phyloP scores from a whole-genome alignment of 2,113 vertebrate species.

The Spheniscus mendiculus region DNA sequence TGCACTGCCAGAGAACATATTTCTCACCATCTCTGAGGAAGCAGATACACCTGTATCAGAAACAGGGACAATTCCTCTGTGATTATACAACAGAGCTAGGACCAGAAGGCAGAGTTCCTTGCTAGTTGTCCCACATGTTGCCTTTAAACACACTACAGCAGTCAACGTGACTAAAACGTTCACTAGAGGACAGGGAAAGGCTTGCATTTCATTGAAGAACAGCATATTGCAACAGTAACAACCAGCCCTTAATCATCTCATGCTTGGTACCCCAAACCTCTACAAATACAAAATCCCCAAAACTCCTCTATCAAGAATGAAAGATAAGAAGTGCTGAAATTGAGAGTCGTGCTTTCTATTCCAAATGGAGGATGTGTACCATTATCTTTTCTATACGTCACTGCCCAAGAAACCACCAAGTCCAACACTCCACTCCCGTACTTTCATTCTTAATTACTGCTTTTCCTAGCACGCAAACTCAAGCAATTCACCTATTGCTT shows the following conservation, averaged over 20 bases:
- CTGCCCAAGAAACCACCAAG: not conserved
- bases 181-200: not conserved
- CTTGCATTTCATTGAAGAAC: not conserved
- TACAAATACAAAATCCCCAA: not conserved
- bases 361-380: not conserved
- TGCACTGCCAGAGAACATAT: rapidly evolving
- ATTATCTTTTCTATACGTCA: not conserved
- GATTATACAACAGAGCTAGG: not conserved
- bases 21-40: not conserved
- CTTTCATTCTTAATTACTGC: not conserved
- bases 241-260: not conserved
- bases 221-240: not conserved
- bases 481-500: not conserved
- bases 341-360: not conserved
- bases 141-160: not conserved
- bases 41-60: not conserved
- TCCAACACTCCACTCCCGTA: not conserved
- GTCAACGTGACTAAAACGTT: not conserved
- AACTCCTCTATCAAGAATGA: not conserved
- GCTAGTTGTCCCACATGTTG: rapidly evolving
- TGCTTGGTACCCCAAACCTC: not conserved
- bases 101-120: not conserved
- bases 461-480: not conserved
- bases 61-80: not conserved
- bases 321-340: not conserved